Evolutionary conservation across 2,888 invertebrate genomes (phyloP).

Genomic region (Synergus laeviventris): DNA sequence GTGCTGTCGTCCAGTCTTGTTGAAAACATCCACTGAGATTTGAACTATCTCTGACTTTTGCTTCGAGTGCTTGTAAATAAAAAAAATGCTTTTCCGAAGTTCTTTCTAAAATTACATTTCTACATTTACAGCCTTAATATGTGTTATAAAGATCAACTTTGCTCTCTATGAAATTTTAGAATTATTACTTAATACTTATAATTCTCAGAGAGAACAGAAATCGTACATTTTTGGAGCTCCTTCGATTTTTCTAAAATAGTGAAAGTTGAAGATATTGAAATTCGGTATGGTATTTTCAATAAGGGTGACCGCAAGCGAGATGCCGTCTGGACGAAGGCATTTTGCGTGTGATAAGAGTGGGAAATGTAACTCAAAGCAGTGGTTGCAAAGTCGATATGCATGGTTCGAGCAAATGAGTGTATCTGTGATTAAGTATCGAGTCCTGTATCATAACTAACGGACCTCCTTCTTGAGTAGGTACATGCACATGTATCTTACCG

Average conservation of each 20-base stretch:
- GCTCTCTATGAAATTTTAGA: background rate
- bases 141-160: no score
- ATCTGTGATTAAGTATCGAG: conserved; percentile 58
- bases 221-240: background rate
- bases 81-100: no score
- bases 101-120: no score
- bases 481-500: conserved; percentile 46
- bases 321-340: conserved; percentile 29
- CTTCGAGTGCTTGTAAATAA: background rate
- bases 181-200: background rate
- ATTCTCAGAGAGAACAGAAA: background rate
- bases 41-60: background rate
- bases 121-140: no score
- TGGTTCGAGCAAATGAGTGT: conserved; percentile 52
- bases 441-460: conserved; percentile 60
- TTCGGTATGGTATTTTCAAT: background rate
- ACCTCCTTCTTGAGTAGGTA: conserved; percentile 60
- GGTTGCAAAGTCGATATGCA: conserved; percentile 23
- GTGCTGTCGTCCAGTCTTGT: conserved; percentile 31
- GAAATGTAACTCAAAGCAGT: conserved; percentile 22
- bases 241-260: background rate
- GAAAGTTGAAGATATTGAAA: background rate
- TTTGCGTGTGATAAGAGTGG: conserved; percentile 37
- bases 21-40: conserved; percentile 5
- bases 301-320: background rate